Percentiles rank a stretch among this genome's conserved stretches.
These are phyloP conservation scores for Chaitophorus viminalis DNA, from an alignment of 2,888 invertebrate genomes.

Conservation along the genomic window DNA sequence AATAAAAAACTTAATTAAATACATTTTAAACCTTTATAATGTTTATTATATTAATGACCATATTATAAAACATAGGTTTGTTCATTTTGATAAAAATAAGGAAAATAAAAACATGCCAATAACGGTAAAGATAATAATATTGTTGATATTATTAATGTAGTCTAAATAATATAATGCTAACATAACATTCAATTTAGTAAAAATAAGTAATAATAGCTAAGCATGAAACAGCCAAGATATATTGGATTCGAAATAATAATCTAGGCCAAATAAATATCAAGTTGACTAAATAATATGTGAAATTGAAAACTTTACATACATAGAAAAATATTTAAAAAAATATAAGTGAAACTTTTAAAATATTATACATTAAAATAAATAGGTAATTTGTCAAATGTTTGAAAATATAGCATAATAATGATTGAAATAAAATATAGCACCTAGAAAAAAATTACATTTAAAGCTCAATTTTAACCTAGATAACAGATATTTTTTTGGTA, in stretches of 20 bases:
- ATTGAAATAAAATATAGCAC: slow-evolving; percentile 56
- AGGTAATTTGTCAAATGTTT: slow-evolving; percentile 21
- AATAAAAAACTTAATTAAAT: slow-evolving; percentile 4
- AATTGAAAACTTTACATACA: slow-evolving; percentile 26
- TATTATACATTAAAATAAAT: slow-evolving; percentile 32
- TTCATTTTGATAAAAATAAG: slow-evolving; percentile 42
- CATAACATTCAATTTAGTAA: slow-evolving; percentile 42
- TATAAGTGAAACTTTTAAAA: slow-evolving; percentile 25
- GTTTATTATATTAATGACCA: slow-evolving; percentile 26
- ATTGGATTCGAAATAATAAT: slow-evolving; percentile 38
- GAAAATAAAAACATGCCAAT: slow-evolving; percentile 46
- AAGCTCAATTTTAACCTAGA: slow-evolving; percentile 56
- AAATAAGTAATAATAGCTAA: slow-evolving; percentile 44
- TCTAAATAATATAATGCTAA: slow-evolving; percentile 40
- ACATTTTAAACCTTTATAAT: slow-evolving; percentile 8
- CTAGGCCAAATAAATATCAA: slow-evolving; percentile 32
- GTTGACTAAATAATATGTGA: slow-evolving; percentile 44
- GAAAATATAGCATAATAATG: slow-evolving; percentile 5
- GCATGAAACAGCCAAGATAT: slow-evolving; percentile 42
- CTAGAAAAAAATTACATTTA: slow-evolving; percentile 56
- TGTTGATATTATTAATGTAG: slow-evolving; percentile 45
- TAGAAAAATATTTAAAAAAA: slow-evolving; percentile 41
- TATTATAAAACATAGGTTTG: slow-evolving; percentile 33
- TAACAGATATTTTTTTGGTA: slow-evolving; percentile 54
- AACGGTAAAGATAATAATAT: slow-evolving; percentile 45